Evolutionary conservation across 2,113 vertebrate species (phyloP), one percentile per base, ranked within the genome.

Genomic region (Actenoides hombroni): DNA sequence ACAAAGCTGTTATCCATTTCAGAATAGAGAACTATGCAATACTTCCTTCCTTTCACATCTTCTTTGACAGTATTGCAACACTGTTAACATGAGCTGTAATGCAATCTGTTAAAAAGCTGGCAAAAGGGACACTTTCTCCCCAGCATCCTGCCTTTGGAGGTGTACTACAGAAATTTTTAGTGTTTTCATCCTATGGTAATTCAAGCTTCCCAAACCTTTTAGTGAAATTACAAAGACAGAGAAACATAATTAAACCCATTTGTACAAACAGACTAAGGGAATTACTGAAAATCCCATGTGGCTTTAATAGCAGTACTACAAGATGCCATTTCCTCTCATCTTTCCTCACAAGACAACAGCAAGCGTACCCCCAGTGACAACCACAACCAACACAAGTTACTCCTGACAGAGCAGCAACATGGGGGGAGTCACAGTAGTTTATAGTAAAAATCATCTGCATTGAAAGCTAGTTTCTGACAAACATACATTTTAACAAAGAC

Each of bases 21-120:
- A 40, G 44, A 90, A 89, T 0, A 91, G 11, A 78, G 70, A 86
- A 83, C 53, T 60, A 13, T 13, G 91, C 91, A 96, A 89, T 61
- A 65, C 26, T 92, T 96, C 86, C 88, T 94, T 94, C 86, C 80
- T 0, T 1, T 51, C 60, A 67, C 20, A 56, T 90, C 73, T 71
- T 83, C 86, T 33, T 92, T 84, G 54, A 78, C 25, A 57, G 61
- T 17, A 44, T 76, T 96, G 93, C 86, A 9, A 96, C 84, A 95
- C 61, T 1, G 0, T 20, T 28, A 74, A 24, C 63, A 86, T 44
- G 37, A 86, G 35, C 63, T 83, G 31, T 65, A 91, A 65, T 68
- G 77, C 57, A 73, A 13, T 84, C 73, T 53, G 10, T 40, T 78
- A 92, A 59, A 89, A 78, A 3, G 5, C 44, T 86, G 60, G 59